Percentiles rank a stretch among this genome's conserved stretches.
These are phyloP conservation scores for Xerus rutilus DNA, from an alignment of 2,797 vertebrate genomes.

Conservation along the genomic window DNA sequence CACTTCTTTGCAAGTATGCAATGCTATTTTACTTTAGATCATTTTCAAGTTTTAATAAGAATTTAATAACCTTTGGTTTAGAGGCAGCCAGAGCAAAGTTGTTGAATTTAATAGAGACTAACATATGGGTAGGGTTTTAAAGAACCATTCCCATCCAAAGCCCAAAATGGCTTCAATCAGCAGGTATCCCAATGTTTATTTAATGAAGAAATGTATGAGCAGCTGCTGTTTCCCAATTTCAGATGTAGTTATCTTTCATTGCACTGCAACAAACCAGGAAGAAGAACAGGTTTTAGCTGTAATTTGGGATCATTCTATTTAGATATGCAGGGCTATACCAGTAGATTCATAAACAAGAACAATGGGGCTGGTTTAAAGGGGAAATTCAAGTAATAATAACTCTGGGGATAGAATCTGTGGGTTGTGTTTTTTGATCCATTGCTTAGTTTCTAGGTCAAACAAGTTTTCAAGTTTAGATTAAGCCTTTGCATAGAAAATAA, in stretches of 20 bases:
- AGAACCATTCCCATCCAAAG: slow-evolving; percentile 65
- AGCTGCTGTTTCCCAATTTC: slow-evolving; percentile 75
- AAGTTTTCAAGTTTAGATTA: slow-evolving; percentile 66
- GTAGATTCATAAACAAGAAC: slow-evolving; percentile 54
- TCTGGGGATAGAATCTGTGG: slow-evolving; percentile 10
- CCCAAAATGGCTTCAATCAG: slow-evolving; percentile 79
- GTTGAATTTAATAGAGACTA: slow-evolving; percentile 75
- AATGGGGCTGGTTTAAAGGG: slow-evolving; percentile 34
- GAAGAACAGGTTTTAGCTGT: slow-evolving; percentile 71
- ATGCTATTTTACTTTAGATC: slow-evolving; percentile 65
- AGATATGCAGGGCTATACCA: slow-evolving; percentile 21
- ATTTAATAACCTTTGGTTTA: slow-evolving; percentile 74
- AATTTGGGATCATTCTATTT: slow-evolving; percentile 70
- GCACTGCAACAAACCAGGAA: slow-evolving; percentile 70
- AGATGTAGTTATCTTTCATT: slow-evolving; percentile 76
- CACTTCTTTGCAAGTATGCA: slow-evolving; percentile 41
- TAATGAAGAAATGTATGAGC: slow-evolving; percentile 83
- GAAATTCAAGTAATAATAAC: slow-evolving; percentile 62
- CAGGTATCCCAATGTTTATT: slow-evolving; percentile 81
- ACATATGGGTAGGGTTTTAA: slow-evolving; percentile 79
- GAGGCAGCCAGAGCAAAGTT: slow-evolving; percentile 67
- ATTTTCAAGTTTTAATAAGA: slow-evolving; percentile 74
- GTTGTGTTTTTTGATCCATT: slow-evolving; percentile 44
- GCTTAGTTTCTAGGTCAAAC: slow-evolving; percentile 56
- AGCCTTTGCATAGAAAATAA: slow-evolving; percentile 62